Evolutionary conservation across 2,113 vertebrate genomes (phyloP).

Genomic region (Cricetomys ansorgei): DNA sequence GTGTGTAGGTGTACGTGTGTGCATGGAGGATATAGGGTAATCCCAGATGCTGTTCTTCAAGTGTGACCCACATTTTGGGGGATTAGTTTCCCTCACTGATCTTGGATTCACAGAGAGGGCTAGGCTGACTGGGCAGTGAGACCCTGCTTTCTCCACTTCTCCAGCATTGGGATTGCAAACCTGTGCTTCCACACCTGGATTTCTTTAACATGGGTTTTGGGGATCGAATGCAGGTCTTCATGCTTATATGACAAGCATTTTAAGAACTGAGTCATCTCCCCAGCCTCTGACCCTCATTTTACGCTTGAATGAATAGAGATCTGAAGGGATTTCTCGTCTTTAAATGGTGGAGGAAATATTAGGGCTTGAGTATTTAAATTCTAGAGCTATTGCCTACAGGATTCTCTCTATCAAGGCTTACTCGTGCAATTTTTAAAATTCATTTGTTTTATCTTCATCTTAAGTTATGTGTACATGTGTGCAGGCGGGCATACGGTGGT

Average conservation of each 20-base stretch:
- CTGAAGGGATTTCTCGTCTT: constrained; percentile 4
- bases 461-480: not conserved
- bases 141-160: not conserved
- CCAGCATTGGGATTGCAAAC: not conserved
- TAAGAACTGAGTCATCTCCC: not conserved
- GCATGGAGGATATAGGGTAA: not conserved
- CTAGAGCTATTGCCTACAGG: not conserved
- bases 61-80: not conserved
- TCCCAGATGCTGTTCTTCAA: not conserved
- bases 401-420: not conserved
- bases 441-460: not conserved
- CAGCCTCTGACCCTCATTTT: not conserved
- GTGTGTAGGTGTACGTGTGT: not conserved
- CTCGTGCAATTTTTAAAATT: not conserved
- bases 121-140: not conserved
- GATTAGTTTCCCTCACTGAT: too few species aligned
- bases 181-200: too few species aligned
- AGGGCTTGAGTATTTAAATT: not conserved
- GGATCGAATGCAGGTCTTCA: too few species aligned
- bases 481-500: not conserved
- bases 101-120: not conserved
- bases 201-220: not conserved
- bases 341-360: not conserved
- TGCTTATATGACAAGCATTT: not conserved
- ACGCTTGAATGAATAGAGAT: not conserved